Evolutionary conservation across 2,113 vertebrate genomes (phyloP), one percentile per base, ranked within the genome.

Genomic region (Rhinogobius similis): DNA sequence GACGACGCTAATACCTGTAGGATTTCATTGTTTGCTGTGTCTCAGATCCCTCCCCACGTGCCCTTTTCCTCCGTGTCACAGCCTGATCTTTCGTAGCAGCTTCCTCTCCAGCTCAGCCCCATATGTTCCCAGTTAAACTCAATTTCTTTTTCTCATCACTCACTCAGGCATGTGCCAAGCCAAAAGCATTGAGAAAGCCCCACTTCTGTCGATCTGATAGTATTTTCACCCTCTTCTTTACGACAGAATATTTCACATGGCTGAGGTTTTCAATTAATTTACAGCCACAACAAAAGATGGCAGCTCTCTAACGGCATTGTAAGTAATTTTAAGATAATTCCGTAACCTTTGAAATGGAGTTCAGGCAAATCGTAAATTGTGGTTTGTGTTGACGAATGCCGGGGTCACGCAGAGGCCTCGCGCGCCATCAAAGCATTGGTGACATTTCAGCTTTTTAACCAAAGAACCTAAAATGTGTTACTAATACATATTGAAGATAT

Each of bases 101-200:
- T 89, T 92, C 87, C 94, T 95, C 94, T 95, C 91, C 93, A 95
- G 92, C 91, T 90, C 86, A 91, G 90, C 93, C 93, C 94, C 96
- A 97, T 98, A 95, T 99, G 97, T 95, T 97, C 96, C 93, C 93
- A 94, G 94, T 99, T 98, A 98, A 94, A 93, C 91, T 92, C 93
- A 94, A 96, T 96, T 96, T 97, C 82, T 97, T 96, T 95, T 96
- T 94, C 93, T 94, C 94, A 94, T 96, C 95, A 93, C 97, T 96
- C 94, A 96, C 23, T 24, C 93, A 92, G 92, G 94, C 92, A 93
- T 95, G 94, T 87, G 80, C 94, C 92, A 91, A 93, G 94, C 95
- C 95, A 96, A 95, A 96, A 95, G 94, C 92, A 94, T 95, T 95
- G 93, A 93, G 94, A 94, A 94, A 94, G 94, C 91, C 93, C 92